Conservation (phyloP, 2,113 vertebrate genomes). For the Calyptommatus sinebrachiatus region DNA sequence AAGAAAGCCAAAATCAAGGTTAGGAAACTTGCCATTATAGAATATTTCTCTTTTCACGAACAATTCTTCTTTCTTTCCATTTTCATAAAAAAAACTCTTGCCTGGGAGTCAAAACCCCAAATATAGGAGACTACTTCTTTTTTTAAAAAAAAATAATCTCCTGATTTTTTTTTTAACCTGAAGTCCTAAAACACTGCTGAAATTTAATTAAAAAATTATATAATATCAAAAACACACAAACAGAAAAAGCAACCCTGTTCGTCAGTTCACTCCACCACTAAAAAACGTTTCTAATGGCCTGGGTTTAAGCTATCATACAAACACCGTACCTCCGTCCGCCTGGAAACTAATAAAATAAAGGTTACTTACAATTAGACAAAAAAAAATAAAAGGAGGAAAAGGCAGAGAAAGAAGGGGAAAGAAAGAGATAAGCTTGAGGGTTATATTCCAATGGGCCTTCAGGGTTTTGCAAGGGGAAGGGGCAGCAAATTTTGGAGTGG, state of each 20-base stretch:
- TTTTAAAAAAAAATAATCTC: slow-evolving; percentile 12
- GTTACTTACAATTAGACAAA: slow-evolving; percentile 22
- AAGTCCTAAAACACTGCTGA: slow-evolving; percentile 26
- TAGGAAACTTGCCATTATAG: slow-evolving; percentile 24
- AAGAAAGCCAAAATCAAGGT: slow-evolving; percentile 4
- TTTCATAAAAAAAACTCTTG: slow-evolving; percentile 15
- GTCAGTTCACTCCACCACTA: slow-evolving; percentile 25
- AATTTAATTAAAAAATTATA: slow-evolving; percentile 27
- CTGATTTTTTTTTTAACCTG: slow-evolving; percentile 15
- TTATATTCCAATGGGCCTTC: neutral
- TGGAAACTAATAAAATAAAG: slow-evolving; percentile 31
- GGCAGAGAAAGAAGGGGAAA: neutral
- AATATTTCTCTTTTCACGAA: slow-evolving; percentile 10
- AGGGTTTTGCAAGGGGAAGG: neutral
- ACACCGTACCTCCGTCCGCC: slow-evolving; percentile 36
- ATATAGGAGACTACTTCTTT: slow-evolving; percentile 14
- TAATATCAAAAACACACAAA: slow-evolving; percentile 21
- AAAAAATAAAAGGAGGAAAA: neutral
- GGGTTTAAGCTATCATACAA: slow-evolving; percentile 32
- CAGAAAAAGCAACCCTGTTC: slow-evolving; percentile 20
- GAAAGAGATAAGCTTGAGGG: neutral
- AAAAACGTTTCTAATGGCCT: slow-evolving; percentile 1
- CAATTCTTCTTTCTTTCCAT: neutral
- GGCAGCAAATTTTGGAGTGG: neutral
- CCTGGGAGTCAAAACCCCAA: neutral